Evolutionary conservation across 2,113 vertebrate species (phyloP).

Genomic region (Nanorana parkeri): DNA sequence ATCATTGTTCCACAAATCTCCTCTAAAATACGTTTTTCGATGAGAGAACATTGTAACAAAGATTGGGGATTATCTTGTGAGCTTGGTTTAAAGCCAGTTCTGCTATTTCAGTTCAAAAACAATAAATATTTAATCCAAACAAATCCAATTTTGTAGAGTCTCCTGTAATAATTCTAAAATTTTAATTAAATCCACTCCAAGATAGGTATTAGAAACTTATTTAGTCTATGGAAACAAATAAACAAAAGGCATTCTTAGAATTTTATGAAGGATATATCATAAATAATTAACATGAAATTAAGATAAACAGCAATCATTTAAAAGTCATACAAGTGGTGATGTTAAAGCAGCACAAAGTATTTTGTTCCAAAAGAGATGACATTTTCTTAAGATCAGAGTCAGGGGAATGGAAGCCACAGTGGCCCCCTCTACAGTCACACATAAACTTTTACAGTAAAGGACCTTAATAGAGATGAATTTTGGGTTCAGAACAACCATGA

Average conservation of each 20-base stretch:
- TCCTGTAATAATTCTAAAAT: background rate
- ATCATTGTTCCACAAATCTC: too few species aligned
- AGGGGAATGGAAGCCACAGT: too few species aligned
- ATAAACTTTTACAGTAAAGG: too few species aligned
- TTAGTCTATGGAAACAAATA: background rate
- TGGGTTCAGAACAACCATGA: too few species aligned
- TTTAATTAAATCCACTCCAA: slow-evolving; percentile 7
- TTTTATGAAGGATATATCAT: background rate
- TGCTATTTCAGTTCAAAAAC: slow-evolving; percentile 1
- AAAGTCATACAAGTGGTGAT: background rate
- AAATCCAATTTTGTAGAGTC: background rate
- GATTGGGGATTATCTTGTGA: background rate
- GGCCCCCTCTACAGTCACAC: too few species aligned
- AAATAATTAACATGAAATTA: slow-evolving; percentile 3
- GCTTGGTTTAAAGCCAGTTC: background rate
- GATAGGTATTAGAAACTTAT: background rate
- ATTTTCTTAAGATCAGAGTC: too few species aligned
- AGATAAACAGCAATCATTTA: background rate
- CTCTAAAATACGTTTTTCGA: too few species aligned
- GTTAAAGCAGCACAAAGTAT: too few species aligned
- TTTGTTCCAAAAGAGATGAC: too few species aligned
- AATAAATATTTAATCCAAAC: slow-evolving; percentile 26
- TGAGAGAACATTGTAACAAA: background rate
- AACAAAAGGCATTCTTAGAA: background rate
- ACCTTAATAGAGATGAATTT: too few species aligned